Conservation (phyloP, 2,888 invertebrate species). For the Tenthredo amoena region DNA sequence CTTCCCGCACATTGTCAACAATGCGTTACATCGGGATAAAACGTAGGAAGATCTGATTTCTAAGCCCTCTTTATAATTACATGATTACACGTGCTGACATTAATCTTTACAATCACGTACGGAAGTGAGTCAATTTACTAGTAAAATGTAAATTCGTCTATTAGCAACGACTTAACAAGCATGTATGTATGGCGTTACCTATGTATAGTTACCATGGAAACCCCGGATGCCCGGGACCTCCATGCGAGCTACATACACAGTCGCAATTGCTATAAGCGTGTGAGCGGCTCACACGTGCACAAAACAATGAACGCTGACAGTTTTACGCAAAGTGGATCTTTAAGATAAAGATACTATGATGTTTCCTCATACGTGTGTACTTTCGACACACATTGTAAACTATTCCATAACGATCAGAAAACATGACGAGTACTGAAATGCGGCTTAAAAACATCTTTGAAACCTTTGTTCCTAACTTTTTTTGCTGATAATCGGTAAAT, state of each 20-base stretch:
- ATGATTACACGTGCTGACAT: background rate
- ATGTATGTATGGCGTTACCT: background rate
- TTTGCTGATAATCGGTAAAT: background rate
- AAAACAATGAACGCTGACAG: background rate
- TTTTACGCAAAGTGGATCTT: background rate
- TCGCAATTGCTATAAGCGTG: background rate
- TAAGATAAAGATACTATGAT: background rate
- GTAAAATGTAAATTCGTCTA: slow-evolving; percentile 15
- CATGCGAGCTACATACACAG: slow-evolving; percentile 25
- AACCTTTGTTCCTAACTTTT: background rate
- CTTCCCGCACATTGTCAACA: background rate
- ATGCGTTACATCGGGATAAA: background rate
- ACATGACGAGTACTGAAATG: background rate
- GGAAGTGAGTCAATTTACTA: background rate
- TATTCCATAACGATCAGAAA: background rate
- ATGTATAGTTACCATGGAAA: slow-evolving; percentile 72
- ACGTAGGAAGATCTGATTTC: background rate
- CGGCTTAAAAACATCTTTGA: background rate
- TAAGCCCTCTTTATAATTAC: background rate
- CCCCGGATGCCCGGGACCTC: slow-evolving; percentile 74
- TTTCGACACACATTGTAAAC: background rate
- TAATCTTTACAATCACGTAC: background rate
- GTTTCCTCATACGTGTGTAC: background rate
- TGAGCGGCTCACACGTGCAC: background rate
- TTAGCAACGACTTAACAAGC: slow-evolving; percentile 9